These are phyloP conservation scores for Rafetus swinhoei DNA, from an alignment of 2,113 vertebrate species.

Conservation along the genomic window DNA sequence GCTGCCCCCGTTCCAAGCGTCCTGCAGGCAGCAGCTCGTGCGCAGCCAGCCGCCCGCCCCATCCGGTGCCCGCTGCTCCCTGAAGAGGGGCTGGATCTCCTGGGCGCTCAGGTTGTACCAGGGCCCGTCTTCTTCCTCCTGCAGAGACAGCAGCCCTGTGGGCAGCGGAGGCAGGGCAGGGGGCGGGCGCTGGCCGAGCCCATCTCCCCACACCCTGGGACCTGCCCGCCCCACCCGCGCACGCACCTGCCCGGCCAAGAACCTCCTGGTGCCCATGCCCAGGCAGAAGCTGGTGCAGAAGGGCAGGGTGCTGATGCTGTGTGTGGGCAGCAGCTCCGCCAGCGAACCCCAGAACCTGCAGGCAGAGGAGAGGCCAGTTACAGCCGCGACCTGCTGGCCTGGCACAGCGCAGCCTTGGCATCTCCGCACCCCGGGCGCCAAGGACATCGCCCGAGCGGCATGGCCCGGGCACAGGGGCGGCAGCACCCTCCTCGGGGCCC, in stretches of 20 bases:
- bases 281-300: slow-evolving; percentile 92
- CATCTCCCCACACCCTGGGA: accelerated
- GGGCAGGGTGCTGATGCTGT: slow-evolving; percentile 83
- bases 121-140: slow-evolving; percentile 81
- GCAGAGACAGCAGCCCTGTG: background rate
- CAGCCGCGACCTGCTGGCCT: background rate
- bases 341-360: slow-evolving; percentile 90
- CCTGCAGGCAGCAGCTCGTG: slow-evolving; percentile 82
- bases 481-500: background rate
- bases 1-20: slow-evolving; percentile 90
- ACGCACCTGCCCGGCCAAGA: slow-evolving; percentile 86
- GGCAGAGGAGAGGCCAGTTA: background rate
- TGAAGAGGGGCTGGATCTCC: slow-evolving; percentile 89
- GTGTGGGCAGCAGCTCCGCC: slow-evolving; percentile 79
- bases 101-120: slow-evolving; percentile 91
- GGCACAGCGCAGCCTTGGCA: background rate
- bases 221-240: accelerated
- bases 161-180: background rate
- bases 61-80: background rate
- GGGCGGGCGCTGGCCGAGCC: background rate
- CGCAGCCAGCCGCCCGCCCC: slow-evolving; percentile 75
- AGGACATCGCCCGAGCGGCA: background rate
- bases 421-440: too few relatives aligned
- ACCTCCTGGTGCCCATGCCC: slow-evolving; percentile 88
- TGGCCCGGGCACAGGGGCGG: too few relatives aligned